Evolutionary conservation across 2,113 vertebrate genomes (phyloP).

Genomic region (Felis chaus): DNA sequence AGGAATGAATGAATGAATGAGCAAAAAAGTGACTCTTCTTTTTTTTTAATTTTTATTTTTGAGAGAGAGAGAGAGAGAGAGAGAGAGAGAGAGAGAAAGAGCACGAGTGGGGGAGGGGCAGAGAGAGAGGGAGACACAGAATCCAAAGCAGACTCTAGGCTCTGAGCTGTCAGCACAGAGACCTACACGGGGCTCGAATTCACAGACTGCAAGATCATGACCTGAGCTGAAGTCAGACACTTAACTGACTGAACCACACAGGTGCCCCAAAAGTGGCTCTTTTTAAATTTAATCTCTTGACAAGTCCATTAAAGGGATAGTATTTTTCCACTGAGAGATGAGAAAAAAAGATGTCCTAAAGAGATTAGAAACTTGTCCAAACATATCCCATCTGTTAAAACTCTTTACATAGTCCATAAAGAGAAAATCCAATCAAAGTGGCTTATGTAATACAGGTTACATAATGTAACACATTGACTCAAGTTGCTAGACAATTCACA

Average conservation of each 20-base stretch:
- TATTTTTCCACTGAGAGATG: not conserved
- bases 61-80: too few relatives aligned
- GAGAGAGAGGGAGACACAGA: too few relatives aligned
- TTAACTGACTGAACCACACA: too few relatives aligned
- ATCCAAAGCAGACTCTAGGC: too few relatives aligned
- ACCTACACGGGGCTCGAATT: too few relatives aligned
- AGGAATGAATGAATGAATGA: not conserved
- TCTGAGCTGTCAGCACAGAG: too few relatives aligned
- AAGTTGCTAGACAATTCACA: not conserved
- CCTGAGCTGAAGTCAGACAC: too few relatives aligned
- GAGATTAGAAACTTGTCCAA: not conserved
- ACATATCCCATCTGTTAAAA: not conserved
- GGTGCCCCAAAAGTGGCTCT: not conserved
- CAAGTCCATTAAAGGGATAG: not conserved
- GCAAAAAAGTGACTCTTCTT: not conserved
- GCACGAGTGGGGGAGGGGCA: too few relatives aligned
- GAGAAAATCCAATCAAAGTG: not conserved
- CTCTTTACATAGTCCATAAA: not conserved
- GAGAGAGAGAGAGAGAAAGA: too few relatives aligned
- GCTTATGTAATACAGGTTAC: not conserved
- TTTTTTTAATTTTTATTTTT: too few relatives aligned
- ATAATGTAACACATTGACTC: not conserved
- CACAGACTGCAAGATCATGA: too few relatives aligned
- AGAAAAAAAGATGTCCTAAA: not conserved
- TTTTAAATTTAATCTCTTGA: not conserved